Base-by-base conservation (phyloP, 1,140 invertebrate genomes). In the Anastatus disparis region DNA sequence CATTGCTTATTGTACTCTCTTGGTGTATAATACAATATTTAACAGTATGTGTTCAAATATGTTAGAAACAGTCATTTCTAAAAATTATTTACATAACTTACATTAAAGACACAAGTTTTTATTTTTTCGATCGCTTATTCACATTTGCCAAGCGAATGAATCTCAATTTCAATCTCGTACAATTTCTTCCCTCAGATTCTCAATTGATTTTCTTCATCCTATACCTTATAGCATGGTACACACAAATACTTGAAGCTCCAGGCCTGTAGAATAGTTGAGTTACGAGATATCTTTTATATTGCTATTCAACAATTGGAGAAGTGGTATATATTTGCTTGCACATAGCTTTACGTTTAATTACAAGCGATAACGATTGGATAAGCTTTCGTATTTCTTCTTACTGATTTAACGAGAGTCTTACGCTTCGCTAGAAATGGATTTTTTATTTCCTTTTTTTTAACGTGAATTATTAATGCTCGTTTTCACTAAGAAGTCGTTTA, bases 341-440 rank as follows among this genome's bases (percentile, higher is more conserved):
- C 46, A 52, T n/a, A n/a, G 27, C 29, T 52, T 50, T 31, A 31
- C 44, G 46, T 64, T n/a, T 64, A 64, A 64, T 64, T 64, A 52
- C 46, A 29, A 17, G 40, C 31, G 61, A 64, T 64, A 64, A 64
- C 46, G 61, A 52, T 52, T 52, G 61, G 29, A 35, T 50, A 29
- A 52, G 12, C 61, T n/a, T 13, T 55, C 52, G 27, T 35, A 13
- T 3, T 17, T 52, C 26, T 13, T 22, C 13, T 22, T 15, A 8
- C 46, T 61, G 59, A 48, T 62, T 64, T 64, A 52, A 52, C 42
- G 40, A 63, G 46, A 1, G 24, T 42, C n/a, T 24, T 0, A 10
- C 12, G 10, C 40, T 9, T 24, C 55, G 24, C 55, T 15, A 8
- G 26, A 48, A 29, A 22, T 46, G 15, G 59, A 62, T 62, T 62